Evolutionary conservation across 2,797 vertebrate genomes (phyloP).

Genomic region (Parauchenoglanis punctatus): DNA sequence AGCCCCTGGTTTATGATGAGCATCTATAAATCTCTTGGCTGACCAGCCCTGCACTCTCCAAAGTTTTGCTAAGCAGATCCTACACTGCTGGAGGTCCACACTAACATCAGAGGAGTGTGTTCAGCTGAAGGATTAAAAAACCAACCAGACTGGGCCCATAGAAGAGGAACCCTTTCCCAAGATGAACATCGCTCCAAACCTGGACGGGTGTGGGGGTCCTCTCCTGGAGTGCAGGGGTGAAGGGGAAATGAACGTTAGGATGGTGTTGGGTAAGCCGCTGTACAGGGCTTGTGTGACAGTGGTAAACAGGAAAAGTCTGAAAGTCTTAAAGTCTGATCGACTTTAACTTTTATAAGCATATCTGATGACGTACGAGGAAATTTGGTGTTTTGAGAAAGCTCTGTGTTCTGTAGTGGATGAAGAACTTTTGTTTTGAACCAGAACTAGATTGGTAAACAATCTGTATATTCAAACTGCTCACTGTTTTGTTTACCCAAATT

Average conservation of each 20-base stretch:
- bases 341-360: too few species aligned
- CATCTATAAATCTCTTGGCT: too few species aligned
- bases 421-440: too few species aligned
- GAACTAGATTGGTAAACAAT: too few species aligned
- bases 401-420: too few species aligned
- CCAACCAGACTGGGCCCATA: not conserved
- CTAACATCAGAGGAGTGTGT: not conserved
- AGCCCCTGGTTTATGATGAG: too few species aligned
- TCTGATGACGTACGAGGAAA: too few species aligned
- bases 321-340: too few species aligned
- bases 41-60: not conserved
- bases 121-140: not conserved
- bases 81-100: not conserved
- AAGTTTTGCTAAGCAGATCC: not conserved
- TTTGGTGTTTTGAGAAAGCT: too few species aligned
- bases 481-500: too few species aligned
- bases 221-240: not conserved
- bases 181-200: not conserved
- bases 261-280: not conserved
- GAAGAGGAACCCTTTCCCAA: not conserved
- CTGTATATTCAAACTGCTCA: too few species aligned
- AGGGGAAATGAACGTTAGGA: not conserved
- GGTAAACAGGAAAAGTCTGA: not conserved
- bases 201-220: not conserved
- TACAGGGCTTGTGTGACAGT: not conserved